These are phyloP conservation scores for Doris montereyensis DNA, from an alignment of 2,888 invertebrate species.

Conservation along the genomic window DNA sequence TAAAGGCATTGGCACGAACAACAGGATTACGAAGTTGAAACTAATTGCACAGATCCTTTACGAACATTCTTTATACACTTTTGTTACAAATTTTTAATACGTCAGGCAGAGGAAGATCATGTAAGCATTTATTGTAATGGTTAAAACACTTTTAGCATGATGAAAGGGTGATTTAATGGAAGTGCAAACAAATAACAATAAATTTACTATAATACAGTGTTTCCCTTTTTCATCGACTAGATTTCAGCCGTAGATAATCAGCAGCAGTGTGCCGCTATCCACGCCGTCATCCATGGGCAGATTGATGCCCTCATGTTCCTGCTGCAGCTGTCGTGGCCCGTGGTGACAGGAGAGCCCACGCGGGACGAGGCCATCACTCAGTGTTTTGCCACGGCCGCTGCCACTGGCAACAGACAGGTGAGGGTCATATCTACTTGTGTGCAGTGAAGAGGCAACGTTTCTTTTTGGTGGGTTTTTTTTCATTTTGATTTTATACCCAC, in stretches of 20 bases:
- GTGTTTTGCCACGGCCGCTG: conserved; percentile 89
- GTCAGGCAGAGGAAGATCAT: too few species aligned
- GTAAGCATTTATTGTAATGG: too few species aligned
- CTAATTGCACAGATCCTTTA: neutral
- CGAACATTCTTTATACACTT: neutral
- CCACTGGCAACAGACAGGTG: conserved; percentile 86
- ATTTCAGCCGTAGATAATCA: conserved; percentile 69
- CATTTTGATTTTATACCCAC: too few species aligned
- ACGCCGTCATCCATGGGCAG: conserved; percentile 91
- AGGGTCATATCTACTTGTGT: too few species aligned
- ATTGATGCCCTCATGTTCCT: conserved; percentile 90
- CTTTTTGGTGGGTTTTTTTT: too few species aligned
- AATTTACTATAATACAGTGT: conserved; percentile 21
- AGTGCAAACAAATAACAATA: neutral
- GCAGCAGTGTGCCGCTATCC: conserved; percentile 83
- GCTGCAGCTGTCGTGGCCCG: conserved; percentile 88
- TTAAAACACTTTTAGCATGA: neutral
- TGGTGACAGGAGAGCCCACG: conserved; percentile 66
- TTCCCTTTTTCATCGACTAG: conserved; percentile 60
- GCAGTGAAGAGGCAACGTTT: too few species aligned
- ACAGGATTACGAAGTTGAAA: too few species aligned
- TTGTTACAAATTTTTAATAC: too few species aligned
- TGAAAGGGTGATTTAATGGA: neutral
- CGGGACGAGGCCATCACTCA: conserved; percentile 86
- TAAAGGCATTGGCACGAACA: too few species aligned